Conservation (phyloP, 1,140 invertebrate species). For the Mya arenaria region DNA sequence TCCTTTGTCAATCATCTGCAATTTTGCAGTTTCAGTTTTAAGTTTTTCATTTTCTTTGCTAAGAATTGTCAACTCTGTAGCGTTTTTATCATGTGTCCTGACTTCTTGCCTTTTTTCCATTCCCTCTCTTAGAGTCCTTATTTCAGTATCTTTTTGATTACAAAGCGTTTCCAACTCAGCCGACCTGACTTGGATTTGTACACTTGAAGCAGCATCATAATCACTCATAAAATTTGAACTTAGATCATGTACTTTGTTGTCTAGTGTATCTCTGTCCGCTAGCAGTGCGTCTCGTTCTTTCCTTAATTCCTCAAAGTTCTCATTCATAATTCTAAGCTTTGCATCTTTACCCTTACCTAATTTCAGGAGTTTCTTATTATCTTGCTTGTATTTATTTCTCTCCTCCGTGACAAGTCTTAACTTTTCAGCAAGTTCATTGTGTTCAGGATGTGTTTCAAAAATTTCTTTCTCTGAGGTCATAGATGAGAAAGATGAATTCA, state of each 20-base stretch:
- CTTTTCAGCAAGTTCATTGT: no score
- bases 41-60: conserved; percentile 54
- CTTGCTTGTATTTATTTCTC: conserved; percentile 46
- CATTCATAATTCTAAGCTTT: conserved; percentile 52
- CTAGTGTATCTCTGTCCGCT: conserved; percentile 42
- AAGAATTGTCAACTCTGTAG: conserved; percentile 17
- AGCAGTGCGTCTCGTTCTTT: conserved; percentile 38
- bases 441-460: not conserved
- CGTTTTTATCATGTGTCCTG: not conserved
- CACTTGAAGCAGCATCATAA: conserved; percentile 11
- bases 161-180: conserved; percentile 35
- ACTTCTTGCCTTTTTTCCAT: not conserved
- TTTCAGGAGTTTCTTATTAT: conserved; percentile 52
- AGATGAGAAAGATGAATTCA: conserved; percentile 47
- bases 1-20: conserved; percentile 45
- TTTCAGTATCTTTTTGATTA: conserved; percentile 39
- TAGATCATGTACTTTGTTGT: conserved; percentile 51
- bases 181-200: conserved; percentile 12
- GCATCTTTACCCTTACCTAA: conserved; percentile 53
- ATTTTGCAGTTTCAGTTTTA: conserved; percentile 33
- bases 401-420: conserved; percentile 26
- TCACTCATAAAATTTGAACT: conserved; percentile 37
- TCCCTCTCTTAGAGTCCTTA: conserved; percentile 6
- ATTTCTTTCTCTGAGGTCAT: conserved; percentile 24
- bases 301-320: conserved; percentile 48